These are phyloP conservation scores for Gymnocheta viridis DNA, from an alignment of 2,888 invertebrate species.

Conservation along the genomic window DNA sequence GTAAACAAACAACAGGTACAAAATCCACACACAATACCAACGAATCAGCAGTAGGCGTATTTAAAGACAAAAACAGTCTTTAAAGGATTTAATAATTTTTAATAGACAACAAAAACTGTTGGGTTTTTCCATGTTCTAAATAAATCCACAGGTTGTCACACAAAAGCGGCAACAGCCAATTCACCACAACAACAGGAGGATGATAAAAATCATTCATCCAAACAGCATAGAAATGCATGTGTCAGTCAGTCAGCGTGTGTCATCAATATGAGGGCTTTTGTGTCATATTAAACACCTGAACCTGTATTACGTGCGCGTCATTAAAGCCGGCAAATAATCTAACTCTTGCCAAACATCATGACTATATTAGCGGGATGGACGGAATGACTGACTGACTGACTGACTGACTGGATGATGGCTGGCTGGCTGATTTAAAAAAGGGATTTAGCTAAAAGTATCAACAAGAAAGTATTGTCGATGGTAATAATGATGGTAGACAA, in stretches of 20 bases:
- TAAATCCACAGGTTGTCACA: slow-evolving; percentile 28
- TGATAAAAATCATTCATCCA: slow-evolving; percentile 20
- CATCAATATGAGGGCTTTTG: slow-evolving; percentile 31
- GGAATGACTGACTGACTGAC: not conserved
- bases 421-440: not conserved
- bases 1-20: slow-evolving; percentile 16
- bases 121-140: slow-evolving; percentile 11
- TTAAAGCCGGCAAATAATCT: slow-evolving; percentile 18
- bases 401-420: not conserved
- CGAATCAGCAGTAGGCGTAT: not conserved
- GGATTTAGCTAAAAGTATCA: slow-evolving; percentile 17
- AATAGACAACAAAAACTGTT: slow-evolving; percentile 11
- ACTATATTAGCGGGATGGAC: not conserved
- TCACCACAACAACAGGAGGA: not conserved
- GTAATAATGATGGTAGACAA: slow-evolving; percentile 10
- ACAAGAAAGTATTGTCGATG: not conserved
- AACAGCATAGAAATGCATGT: slow-evolving; percentile 2
- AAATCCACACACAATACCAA: not conserved
- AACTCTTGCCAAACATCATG: not conserved
- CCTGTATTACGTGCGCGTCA: slow-evolving; percentile 38
- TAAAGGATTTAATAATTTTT: slow-evolving; percentile 25
- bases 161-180: not conserved
- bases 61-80: slow-evolving; percentile 23
- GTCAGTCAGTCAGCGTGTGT: not conserved
- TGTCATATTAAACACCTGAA: slow-evolving; percentile 60